Percentiles rank a stretch among this genome's conserved stretches.
phyloP scores from a whole-genome alignment of 2,888 invertebrate species.

The Celastrina argiolus region DNA sequence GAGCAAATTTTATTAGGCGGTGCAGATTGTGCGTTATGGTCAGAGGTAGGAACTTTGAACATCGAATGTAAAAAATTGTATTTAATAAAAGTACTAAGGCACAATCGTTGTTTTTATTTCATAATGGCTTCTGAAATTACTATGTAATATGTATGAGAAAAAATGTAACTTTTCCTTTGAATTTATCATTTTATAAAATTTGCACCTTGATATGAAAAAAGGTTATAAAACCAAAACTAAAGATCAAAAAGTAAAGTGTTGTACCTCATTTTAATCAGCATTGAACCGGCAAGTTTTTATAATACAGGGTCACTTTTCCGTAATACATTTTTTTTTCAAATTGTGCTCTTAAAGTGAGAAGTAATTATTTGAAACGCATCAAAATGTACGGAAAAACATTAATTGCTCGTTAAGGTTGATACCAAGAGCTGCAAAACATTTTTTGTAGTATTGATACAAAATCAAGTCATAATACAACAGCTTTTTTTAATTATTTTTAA shows the following conservation, averaged over 20 bases:
- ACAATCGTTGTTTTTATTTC: conserved; percentile 20
- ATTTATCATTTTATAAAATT: conserved; percentile 1
- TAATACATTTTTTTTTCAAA: too few relatives aligned
- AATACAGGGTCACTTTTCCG: too few relatives aligned
- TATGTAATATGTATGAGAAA: neutral
- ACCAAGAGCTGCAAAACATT: too few relatives aligned
- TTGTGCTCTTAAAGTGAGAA: too few relatives aligned
- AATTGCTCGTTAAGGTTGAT: too few relatives aligned
- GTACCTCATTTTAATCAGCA: conserved; percentile 9
- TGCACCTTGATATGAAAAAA: conserved; percentile 16
- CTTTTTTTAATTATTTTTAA: too few relatives aligned
- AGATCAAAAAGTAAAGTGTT: conserved; percentile 1
- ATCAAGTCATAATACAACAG: too few relatives aligned
- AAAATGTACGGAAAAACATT: too few relatives aligned
- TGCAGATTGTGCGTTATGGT: conserved; percentile 6
- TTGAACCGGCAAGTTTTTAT: conserved; percentile 2
- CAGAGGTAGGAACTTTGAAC: conserved; percentile 19
- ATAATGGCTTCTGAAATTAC: conserved; percentile 9
- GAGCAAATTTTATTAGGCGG: neutral
- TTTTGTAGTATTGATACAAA: too few relatives aligned
- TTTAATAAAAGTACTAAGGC: conserved; percentile 18
- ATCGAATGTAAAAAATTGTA: conserved; percentile 15
- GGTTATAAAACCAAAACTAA: neutral
- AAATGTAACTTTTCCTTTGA: conserved; percentile 1
- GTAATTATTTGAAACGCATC: too few relatives aligned